A percentile compares a stretch with the other conserved stretches of the same genome.
Conservation (phyloP, 2,113 vertebrate genomes). For the Alouatta palliata region DNA sequence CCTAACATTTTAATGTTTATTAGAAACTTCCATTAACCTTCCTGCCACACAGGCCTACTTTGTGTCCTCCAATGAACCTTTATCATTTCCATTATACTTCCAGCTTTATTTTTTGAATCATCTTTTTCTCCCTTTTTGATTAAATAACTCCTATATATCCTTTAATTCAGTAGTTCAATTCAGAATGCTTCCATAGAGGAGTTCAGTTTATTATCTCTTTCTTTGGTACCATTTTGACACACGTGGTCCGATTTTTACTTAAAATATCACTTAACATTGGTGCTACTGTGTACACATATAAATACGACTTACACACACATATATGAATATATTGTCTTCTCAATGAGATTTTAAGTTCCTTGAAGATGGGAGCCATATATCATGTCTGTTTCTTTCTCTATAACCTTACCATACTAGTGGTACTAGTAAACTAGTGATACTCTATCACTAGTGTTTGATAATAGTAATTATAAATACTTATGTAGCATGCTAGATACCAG, state of each 20-base stretch:
- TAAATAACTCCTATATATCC: not conserved
- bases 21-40: not conserved
- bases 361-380: not conserved
- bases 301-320: not conserved
- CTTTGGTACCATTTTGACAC: not conserved
- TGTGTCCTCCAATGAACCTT: not conserved
- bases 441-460: not conserved
- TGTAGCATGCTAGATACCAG: not conserved
- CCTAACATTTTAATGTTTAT: not conserved
- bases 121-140: not conserved
- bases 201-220: not conserved
- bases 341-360: not conserved
- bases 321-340: not conserved
- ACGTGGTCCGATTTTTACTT: not conserved
- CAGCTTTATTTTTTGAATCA: not conserved
- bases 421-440: too few relatives aligned
- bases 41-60: not conserved
- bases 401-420: not conserved
- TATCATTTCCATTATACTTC: not conserved
- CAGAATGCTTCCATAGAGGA: not conserved
- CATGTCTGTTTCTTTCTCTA: not conserved
- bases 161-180: not conserved
- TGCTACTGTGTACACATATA: not conserved
- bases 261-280: constrained; percentile 5
- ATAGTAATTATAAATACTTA: not conserved